Percentiles rank a stretch among this genome's conserved stretches.
These are phyloP conservation scores for Pollimyrus isidori DNA, from an alignment of 2,113 vertebrate genomes.

Conservation along the genomic window DNA sequence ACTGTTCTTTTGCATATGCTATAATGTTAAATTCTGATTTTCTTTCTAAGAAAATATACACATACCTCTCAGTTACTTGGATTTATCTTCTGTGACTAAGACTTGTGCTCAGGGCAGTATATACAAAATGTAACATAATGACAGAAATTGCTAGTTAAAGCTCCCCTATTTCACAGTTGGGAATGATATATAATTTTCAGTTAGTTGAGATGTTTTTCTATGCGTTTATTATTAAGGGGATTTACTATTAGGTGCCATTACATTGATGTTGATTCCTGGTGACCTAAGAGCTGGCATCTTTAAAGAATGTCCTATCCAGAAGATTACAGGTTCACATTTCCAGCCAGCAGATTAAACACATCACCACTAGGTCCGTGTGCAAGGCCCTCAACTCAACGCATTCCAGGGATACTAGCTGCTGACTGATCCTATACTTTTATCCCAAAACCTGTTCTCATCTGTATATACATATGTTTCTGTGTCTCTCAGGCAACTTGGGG, in stretches of 20 bases:
- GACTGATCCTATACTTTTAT: neutral
- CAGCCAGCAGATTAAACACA: neutral
- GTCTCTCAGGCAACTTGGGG: neutral
- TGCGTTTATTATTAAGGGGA: neutral
- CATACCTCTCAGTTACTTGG: neutral
- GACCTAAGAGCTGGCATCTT: neutral
- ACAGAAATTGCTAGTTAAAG: neutral
- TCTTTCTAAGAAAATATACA: neutral
- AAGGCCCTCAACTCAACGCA: neutral
- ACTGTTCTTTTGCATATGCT: neutral
- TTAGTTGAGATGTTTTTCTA: neutral
- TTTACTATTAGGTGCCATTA: neutral
- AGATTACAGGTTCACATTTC: neutral
- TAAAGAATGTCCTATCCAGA: neutral
- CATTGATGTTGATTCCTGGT: neutral
- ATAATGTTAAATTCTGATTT: neutral
- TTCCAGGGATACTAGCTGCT: neutral
- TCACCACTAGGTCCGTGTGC: neutral
- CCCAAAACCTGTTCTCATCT: neutral
- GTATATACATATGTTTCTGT: neutral
- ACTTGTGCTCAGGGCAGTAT: neutral
- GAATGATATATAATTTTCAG: neutral
- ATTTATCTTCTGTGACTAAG: neutral
- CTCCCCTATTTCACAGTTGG: neutral
- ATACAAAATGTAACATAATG: neutral